Evolutionary conservation across 23 tunicate species (phyloP).

Genomic region (Phallusia fumigata): DNA sequence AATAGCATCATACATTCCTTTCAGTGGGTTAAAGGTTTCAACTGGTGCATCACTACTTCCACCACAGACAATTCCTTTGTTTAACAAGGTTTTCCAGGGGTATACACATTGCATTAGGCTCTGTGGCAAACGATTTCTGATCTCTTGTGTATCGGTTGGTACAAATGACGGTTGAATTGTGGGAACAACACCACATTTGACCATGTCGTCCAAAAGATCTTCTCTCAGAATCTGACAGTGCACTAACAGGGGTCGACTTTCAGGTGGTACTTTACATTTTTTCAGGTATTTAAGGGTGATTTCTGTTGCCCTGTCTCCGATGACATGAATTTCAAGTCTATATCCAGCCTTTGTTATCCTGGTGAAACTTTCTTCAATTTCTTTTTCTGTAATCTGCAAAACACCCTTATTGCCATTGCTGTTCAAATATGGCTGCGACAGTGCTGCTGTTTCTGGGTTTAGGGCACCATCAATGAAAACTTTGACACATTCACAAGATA

Average conservation of each 20-base stretch:
- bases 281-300: slow-evolving; percentile 59
- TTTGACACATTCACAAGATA: slow-evolving; percentile 64
- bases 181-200: slow-evolving; percentile 69
- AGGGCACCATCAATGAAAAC: slow-evolving; percentile 97
- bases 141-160: slow-evolving; percentile 60
- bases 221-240: slow-evolving; percentile 88
- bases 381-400: slow-evolving; percentile 41
- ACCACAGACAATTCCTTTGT: slow-evolving; percentile 70
- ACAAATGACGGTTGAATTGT: slow-evolving; percentile 87
- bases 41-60: slow-evolving; percentile 94
- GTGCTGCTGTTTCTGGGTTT: slow-evolving; percentile 76
- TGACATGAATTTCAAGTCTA: slow-evolving; percentile 90
- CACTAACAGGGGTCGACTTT: slow-evolving; percentile 69
- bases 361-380: slow-evolving; percentile 31
- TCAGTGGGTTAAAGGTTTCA: slow-evolving; percentile 63
- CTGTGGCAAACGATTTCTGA: slow-evolving; percentile 47
- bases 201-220: slow-evolving; percentile 64
- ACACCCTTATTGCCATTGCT: slow-evolving; percentile 64
- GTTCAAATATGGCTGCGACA: slow-evolving; percentile 72
- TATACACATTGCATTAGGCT: slow-evolving; percentile 44
- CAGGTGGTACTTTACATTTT: slow-evolving; percentile 38
- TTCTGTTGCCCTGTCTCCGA: slow-evolving; percentile 94
- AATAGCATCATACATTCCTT: slow-evolving; percentile 88
- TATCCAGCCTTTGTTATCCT: slow-evolving; percentile 53
- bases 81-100: slow-evolving; percentile 75